Conservation (phyloP, 2,113 vertebrate genomes). For the Isichthys henryi region DNA sequence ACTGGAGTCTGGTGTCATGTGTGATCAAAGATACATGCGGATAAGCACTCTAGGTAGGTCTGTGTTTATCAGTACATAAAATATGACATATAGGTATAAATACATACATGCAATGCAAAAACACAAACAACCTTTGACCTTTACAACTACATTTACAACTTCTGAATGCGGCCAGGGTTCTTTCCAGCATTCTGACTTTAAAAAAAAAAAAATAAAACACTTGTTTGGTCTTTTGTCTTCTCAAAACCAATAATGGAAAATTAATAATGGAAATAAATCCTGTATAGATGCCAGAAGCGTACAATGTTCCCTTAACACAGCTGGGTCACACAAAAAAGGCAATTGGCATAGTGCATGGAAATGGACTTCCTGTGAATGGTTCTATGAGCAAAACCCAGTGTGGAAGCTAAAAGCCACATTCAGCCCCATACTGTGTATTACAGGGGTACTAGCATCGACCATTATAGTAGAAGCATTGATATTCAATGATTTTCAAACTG, state of each 20-base stretch:
- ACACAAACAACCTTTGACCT: constrained; percentile 16
- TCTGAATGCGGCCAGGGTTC: constrained; percentile 32
- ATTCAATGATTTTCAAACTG: background rate
- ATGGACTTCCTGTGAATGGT: background rate
- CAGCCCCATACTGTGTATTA: background rate
- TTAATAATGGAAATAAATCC: background rate
- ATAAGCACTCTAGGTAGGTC: background rate
- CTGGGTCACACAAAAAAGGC: constrained; percentile 7
- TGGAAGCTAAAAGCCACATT: background rate
- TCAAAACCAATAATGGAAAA: background rate
- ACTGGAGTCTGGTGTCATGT: constrained; percentile 16
- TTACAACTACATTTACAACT: constrained; percentile 35
- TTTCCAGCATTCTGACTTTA: constrained; percentile 56
- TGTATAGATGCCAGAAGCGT: constrained; percentile 22
- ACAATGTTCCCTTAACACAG: background rate
- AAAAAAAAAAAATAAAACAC: constrained; percentile 21
- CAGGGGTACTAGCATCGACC: background rate
- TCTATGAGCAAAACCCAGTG: constrained; percentile 8
- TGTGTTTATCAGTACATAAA: constrained; percentile 11
- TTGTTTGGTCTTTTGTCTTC: background rate
- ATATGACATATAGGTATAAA: constrained; percentile 20
- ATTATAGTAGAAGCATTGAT: background rate
- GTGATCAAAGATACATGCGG: constrained; percentile 40
- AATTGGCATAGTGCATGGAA: constrained; percentile 24
- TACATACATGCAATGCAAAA: constrained; percentile 32